phyloP scores from a whole-genome alignment of 2,888 invertebrate genomes.

The Lysandra coridon region DNA sequence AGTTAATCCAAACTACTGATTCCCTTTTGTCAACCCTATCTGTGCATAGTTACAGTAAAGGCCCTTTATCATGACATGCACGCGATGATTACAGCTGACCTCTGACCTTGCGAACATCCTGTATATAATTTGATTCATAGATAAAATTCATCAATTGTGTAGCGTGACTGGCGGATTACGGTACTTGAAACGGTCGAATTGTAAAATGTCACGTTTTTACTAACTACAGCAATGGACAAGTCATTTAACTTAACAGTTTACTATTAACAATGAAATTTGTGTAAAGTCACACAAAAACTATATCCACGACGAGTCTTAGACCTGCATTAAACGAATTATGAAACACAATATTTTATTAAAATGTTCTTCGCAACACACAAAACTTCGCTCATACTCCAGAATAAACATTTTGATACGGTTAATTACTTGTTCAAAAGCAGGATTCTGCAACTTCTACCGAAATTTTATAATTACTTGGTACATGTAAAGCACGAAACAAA shows the following conservation, averaged over 20 bases:
- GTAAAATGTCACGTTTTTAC: slow-evolving; percentile 10
- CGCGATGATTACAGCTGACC: slow-evolving; percentile 45
- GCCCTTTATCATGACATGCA: slow-evolving; percentile 38
- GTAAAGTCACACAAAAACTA: not conserved
- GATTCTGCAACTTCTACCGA: not conserved
- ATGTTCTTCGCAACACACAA: not conserved
- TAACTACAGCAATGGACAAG: not conserved
- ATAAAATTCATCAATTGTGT: slow-evolving; percentile 25
- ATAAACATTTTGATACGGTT: not conserved
- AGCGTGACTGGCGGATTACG: slow-evolving; percentile 12
- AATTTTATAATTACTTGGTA: slow-evolving; percentile 4
- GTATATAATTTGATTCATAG: slow-evolving; percentile 28
- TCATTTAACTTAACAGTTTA: not conserved
- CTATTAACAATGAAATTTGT: not conserved
- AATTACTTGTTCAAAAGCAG: not conserved
- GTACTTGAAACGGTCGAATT: not conserved
- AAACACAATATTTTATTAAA: not conserved
- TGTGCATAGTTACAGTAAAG: slow-evolving; percentile 34
- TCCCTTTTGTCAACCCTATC: not conserved
- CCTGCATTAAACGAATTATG: not conserved
- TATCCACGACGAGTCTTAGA: not conserved
- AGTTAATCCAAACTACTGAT: too few relatives aligned
- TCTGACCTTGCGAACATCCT: slow-evolving; percentile 34
- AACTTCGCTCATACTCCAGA: not conserved
- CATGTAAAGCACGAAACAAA: slow-evolving; percentile 5